Base-by-base conservation (phyloP, 2,888 invertebrate species). In the Phasia obesa region DNA sequence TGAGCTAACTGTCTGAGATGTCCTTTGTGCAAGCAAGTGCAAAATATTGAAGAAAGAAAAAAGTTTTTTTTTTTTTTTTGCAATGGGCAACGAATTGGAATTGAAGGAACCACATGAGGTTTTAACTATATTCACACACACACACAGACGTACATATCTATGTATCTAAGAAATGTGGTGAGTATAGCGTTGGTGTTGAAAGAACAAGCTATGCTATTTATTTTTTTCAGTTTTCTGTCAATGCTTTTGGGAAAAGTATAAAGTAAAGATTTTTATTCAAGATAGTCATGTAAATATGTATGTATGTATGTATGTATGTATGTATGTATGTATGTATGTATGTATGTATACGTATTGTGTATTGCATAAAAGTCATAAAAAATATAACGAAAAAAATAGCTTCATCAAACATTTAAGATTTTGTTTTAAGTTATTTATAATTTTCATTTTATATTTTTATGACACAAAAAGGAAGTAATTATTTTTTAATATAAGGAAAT, bases 21-120 rank as follows among this genome's bases (percentile, higher is more conserved):
- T 86, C 79, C 84, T 85, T 84, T 86, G 82, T 84, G 84, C 84
- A 82, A 77, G 65, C 78, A 77, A 81, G 81, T 76, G 84, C 80
- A 82, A 84, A 86, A 77, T 80, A 64, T 69, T 42, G 5, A 55
- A 74, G 17, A 71, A 73, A 11, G 31, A n/a, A 82, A 69, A 74
- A 35, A 42, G 53, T 55, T 62, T 27, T 11, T 38, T n/a, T 65
- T 82, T 81, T 38, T 31, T 62, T 55, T 15, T 81, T 77, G 70
- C 67, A 84, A 78, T 85, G 84, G 69, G 84, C 84, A 84, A 76
- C 84, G 82, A 85, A 70, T 75, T 80, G 84, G 81, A 86, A 85
- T 83, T 81, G 81, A 75, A 78, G 81, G 77, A 82, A 84, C 76
- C 84, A 70, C 84, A 80, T 79, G 82, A 80, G 79, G 38, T 80